A percentile compares a stretch with the other conserved stretches of the same genome.
Conservation (phyloP, 2,888 invertebrate genomes). For the Mesoligia furuncula region DNA sequence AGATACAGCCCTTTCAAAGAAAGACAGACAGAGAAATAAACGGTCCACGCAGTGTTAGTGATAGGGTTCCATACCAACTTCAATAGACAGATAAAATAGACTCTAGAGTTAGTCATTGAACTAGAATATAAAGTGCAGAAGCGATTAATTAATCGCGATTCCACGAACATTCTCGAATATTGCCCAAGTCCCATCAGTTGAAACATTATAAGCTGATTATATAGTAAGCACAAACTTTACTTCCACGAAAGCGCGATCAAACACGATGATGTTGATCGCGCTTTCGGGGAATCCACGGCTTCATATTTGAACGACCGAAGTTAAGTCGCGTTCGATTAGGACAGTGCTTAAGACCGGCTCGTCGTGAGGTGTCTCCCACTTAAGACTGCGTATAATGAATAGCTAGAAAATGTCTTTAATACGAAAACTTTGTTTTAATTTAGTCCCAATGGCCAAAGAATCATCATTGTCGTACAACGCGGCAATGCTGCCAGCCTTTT, state of each 20-base stretch:
- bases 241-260: not conserved
- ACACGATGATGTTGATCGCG: slow-evolving; percentile 5
- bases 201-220: not conserved
- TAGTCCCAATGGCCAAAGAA: too few relatives aligned
- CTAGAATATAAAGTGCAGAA: not conserved
- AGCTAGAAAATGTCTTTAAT: too few relatives aligned
- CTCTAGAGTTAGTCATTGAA: not conserved
- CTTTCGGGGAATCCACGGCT: too few relatives aligned
- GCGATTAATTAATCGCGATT: not conserved
- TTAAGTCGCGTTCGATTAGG: slow-evolving; percentile 5
- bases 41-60: not conserved
- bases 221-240: not conserved
- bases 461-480: too few relatives aligned
- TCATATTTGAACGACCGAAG: slow-evolving; percentile 11
- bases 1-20: not conserved
- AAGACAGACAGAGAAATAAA: not conserved
- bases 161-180: not conserved
- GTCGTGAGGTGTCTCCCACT: not conserved
- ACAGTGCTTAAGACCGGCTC: not conserved
- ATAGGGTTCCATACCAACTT: not conserved
- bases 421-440: not conserved
- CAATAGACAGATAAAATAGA: not conserved
- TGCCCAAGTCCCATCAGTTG: not conserved
- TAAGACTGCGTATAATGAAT: too few relatives aligned
- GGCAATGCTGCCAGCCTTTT: too few relatives aligned